Base-by-base conservation (phyloP, 2,113 vertebrate genomes). In the Pseudorectes ferrugineus region DNA sequence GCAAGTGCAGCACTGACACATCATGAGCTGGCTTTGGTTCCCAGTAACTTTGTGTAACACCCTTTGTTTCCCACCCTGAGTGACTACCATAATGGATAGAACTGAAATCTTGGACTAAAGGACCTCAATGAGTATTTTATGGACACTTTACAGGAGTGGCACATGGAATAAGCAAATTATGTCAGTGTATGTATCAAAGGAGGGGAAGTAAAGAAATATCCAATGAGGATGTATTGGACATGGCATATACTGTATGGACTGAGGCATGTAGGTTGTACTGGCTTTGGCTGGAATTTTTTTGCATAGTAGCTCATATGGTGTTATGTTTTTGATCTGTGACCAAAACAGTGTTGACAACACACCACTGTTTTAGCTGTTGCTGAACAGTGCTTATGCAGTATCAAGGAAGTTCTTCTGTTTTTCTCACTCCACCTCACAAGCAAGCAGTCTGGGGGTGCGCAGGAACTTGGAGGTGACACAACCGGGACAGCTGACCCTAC, bases 361-460 rank as follows among this genome's bases (percentile, higher is more conserved):
- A 33, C 6, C 7, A 2, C 4, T 42, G 4, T 29, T 68, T 67
- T 18, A 76, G 24, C 8, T 92, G 46, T 38, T 75, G 20, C 4
- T 43, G 12, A 43, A 7, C 3, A 81, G 42, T 77, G 14, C 7
- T 58, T 59, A 20, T 20, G 45, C 2, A 62, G 4, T 35, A 6
- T 36, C 31, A 84, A 33, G 12, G 11, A 76, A 59, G 21, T 28
- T 5, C 6, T 68, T 68, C 59, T 28, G 13, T 20, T 90, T 81
- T 72, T 59, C 59, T 77, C 18, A 5, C 3, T 40, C 29, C 9
- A 7, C 1, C 12, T 3, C 2, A 14, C 8, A 13, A 43, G 11
- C 0, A 1, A 65, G 10, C 8, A 81, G 5, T 11, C 26, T 51
- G 7, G 9, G 2, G 1, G 0, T 23, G 3, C 29, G 28, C 19